phyloP scores from a whole-genome alignment of 2,113 vertebrate species.

The Ceuthmochares aereus region DNA sequence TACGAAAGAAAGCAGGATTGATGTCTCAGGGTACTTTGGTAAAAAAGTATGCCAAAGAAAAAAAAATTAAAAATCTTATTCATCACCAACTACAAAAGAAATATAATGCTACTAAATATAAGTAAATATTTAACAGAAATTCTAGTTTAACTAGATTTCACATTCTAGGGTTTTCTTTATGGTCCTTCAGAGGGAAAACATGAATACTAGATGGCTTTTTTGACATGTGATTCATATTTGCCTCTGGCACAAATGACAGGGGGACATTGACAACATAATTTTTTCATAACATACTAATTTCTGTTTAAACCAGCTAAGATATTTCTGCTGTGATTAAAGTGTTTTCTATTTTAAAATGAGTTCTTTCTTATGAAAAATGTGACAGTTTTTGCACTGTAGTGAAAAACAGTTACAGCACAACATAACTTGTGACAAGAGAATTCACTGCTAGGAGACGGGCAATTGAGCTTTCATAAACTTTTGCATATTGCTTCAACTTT shows the following conservation, averaged over 20 bases:
- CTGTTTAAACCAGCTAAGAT: neutral
- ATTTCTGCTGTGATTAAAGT: neutral
- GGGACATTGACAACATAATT: neutral
- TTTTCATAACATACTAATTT: neutral
- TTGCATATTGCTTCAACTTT: neutral
- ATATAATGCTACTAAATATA: neutral
- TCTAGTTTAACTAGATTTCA: neutral
- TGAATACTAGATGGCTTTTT: neutral
- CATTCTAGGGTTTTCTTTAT: neutral
- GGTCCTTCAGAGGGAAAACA: neutral
- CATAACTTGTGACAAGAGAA: neutral
- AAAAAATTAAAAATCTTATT: neutral
- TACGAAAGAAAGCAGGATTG: neutral
- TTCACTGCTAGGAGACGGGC: neutral
- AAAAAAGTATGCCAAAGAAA: neutral
- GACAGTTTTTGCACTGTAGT: neutral
- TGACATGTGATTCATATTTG: neutral
- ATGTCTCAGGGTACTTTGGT: neutral
- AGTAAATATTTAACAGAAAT: neutral
- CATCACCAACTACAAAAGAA: neutral
- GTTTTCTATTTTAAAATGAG: neutral
- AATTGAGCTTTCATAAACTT: neutral
- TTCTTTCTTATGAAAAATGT: neutral
- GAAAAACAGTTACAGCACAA: neutral
- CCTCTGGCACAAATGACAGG: neutral